Base-by-base conservation (phyloP, 2,797 vertebrate genomes). In the Rhynchotus rufescens region DNA sequence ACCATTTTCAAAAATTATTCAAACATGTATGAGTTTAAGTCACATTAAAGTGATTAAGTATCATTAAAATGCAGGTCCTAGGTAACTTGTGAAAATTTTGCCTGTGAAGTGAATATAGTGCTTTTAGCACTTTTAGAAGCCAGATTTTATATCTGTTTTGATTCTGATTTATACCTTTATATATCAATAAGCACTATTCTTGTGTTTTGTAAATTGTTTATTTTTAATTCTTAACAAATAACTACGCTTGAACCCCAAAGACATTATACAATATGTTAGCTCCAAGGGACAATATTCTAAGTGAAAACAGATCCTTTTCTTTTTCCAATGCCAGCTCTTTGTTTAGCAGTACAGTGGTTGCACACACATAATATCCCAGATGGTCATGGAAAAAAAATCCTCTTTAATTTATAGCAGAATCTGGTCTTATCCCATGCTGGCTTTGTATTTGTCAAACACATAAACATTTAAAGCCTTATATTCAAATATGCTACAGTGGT, bases 271-370 rank as follows among this genome's bases (percentile, higher is more conserved):
- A 32, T 86, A 68, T 66, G 66, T 83, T 88, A 95, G 68, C 89
- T 96, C 64, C 81, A 81, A 92, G 86, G 83, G 90, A 83, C 69
- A 95, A 60, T 83, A 88, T 90, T 80, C 90, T 97, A 96, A 97
- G 92, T 93, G 64, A 87, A 97, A 97, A 72, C 96, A 97, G 94
- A 96, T 91, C 66, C 85, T 84, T 87, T 83, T 72, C 73, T 95
- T 90, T 92, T 94, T 84, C 80, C 90, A 68, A 56, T 94, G 90
- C 96, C 92, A 94, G 13, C 68, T 96, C 90, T 97, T 96, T 95
- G 86, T 96, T 95, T 91, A 78, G 61, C 34, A 72, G 36, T 71
- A 30, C 56, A 51, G 60, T 69, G 80, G 45, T 80, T 86, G 79
- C 83, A 89, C 88, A 86, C 57, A 60, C 45, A 66, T 38, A 40